Evolutionary conservation across 2,113 vertebrate species (phyloP).

Genomic region (Pogonocichla stellata): DNA sequence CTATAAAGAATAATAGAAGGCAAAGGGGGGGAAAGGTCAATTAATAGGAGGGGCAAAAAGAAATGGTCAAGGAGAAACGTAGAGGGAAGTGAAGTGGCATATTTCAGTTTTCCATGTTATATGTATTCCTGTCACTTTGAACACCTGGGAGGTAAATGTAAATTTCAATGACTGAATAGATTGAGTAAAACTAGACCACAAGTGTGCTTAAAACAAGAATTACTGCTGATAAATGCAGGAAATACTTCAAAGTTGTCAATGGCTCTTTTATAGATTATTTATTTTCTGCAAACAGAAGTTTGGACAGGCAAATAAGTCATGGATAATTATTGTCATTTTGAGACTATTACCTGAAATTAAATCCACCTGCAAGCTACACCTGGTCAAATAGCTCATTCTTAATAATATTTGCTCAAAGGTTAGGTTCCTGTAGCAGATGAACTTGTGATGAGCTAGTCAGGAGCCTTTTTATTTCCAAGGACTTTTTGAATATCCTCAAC

Average conservation of each 20-base stretch:
- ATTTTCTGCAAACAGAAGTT: not conserved
- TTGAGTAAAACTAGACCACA: not conserved
- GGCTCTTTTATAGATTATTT: not conserved
- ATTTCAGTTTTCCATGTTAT: not conserved
- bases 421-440: not conserved
- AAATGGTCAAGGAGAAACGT: not conserved
- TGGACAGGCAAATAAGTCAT: not conserved
- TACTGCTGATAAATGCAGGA: not conserved
- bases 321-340: not conserved
- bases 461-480: not conserved
- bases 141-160: not conserved
- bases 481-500: not conserved
- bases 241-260: not conserved
- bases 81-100: not conserved
- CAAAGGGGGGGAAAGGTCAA: not conserved
- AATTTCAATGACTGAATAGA: not conserved
- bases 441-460: not conserved
- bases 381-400: not conserved
- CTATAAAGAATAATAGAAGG: not conserved
- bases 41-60: not conserved
- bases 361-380: not conserved
- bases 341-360: not conserved
- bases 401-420: not conserved
- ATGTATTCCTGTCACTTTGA: not conserved
- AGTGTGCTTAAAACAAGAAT: not conserved